Evolutionary conservation across 2,888 invertebrate species (phyloP).

Genomic region (Dioctria rufipes): DNA sequence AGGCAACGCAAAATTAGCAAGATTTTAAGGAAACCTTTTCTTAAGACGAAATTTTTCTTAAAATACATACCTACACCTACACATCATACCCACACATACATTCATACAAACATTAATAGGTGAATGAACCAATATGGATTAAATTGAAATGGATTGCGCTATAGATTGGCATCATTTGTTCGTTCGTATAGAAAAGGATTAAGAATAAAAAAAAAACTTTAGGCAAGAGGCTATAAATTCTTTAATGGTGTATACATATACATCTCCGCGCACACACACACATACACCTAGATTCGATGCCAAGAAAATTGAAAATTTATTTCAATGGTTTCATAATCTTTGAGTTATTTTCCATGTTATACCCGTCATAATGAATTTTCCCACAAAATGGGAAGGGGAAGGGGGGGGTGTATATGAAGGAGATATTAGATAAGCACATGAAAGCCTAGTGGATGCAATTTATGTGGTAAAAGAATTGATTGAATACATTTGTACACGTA

Average conservation of each 20-base stretch:
- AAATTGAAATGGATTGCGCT: constrained; percentile 24
- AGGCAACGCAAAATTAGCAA: constrained; percentile 3
- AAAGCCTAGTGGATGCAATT: too few species aligned
- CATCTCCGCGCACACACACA: too few species aligned
- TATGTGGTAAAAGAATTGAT: too few species aligned
- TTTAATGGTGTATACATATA: too few species aligned
- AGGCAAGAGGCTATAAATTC: too few species aligned
- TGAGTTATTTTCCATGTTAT: background rate
- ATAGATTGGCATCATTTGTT: constrained; percentile 50
- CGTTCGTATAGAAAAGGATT: background rate
- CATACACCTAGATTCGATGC: background rate
- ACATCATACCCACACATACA: background rate
- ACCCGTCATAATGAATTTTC: background rate
- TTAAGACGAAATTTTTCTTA: background rate
- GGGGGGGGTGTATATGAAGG: too few species aligned
- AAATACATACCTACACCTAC: background rate
- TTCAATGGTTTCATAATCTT: background rate
- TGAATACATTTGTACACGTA: too few species aligned
- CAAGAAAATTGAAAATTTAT: background rate
- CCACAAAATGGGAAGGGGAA: too few species aligned
- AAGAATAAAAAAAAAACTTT: background rate
- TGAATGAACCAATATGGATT: constrained; percentile 11
- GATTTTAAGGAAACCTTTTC: constrained; percentile 11
- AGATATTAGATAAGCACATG: too few species aligned
- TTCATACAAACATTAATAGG: constrained; percentile 6